Evolutionary conservation across 2,113 vertebrate genomes (phyloP), one percentile per base, ranked within the genome.

Genomic region (Alligator mississippiensis): DNA sequence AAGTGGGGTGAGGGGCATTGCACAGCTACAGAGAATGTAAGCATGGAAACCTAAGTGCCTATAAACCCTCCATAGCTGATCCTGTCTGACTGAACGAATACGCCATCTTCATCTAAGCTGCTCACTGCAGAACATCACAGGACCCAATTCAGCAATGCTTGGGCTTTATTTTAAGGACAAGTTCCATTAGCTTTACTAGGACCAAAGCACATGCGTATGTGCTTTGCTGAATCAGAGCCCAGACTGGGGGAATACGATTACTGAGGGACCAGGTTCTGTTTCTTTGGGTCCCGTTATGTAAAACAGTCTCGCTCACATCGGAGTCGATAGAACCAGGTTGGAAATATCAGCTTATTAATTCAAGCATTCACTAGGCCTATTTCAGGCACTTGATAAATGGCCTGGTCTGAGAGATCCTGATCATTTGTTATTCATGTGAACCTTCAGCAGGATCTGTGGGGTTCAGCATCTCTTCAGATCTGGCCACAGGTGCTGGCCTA

Each of bases 401-500:
- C 64, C n/a, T 8, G 64, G 5, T 66, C n/a, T 30, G 28, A 9
- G 64, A n/a, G 28, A n/a, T 16, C 13, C 64, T 66, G 64, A 30
- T 7, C 16, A 14, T 66, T n/a, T n/a, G n/a, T 47, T 47, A 66
- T 16, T 66, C 16, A 66, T 30, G 12, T 66, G 25, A 16, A 30
- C 47, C 28, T 30, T 14, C 9, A 66, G 15, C 9, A 66, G 63
- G 28, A 16, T 7, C 16, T 66, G 18, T n/a, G 64, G 64, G 28
- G 28, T 9, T 28, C 28, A 27, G 25, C 25, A 64, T 62, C 87
- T 87, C 63, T 93, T n/a, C 77, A 91, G 93, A 91, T 93, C 93
- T 93, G 82, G 21, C 84, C 84, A 84, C 80, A 58, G 21, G 92
- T 89, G 80, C 59, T 92, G 77, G 89, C 90, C 92, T 89, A 89